Conservation (phyloP, 2,888 invertebrate species). For the Eudemis profundana region DNA sequence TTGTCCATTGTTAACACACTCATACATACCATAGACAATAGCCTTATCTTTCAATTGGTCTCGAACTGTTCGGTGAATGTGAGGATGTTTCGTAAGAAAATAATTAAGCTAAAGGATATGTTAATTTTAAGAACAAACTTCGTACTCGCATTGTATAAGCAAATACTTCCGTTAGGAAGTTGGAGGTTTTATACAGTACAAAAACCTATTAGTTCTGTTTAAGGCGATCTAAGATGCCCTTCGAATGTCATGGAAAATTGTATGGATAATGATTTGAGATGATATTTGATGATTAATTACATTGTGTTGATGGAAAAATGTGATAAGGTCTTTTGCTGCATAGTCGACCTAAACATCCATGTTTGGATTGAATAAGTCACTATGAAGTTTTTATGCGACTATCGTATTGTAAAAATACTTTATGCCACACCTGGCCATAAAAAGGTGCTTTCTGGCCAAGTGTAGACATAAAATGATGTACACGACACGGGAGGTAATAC, state of each 20-base stretch:
- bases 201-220: conserved; percentile 10
- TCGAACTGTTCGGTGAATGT: conserved; percentile 52
- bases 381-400: conserved; percentile 2
- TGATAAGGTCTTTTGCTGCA: conserved; percentile 20
- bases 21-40: conserved; percentile 56
- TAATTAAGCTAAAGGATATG: conserved; percentile 49
- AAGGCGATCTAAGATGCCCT: conserved; percentile 28
- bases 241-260: background rate
- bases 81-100: conserved; percentile 54
- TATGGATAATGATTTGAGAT: conserved; percentile 15
- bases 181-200: conserved; percentile 12
- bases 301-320: conserved; percentile 15
- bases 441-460: no score
- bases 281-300: conserved; percentile 25
- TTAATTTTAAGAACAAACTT: conserved; percentile 40
- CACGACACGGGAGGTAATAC: no score
- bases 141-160: conserved; percentile 33
- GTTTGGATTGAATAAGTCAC: conserved; percentile 13
- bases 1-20: conserved; percentile 55
- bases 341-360: conserved; percentile 20
- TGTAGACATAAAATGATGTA: no score
- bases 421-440: no score
- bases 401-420: no score
- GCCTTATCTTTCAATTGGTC: conserved; percentile 52
- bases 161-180: conserved; percentile 32